Evolutionary conservation across 2,113 vertebrate species (phyloP).

Genomic region (Hypanus sabinus): DNA sequence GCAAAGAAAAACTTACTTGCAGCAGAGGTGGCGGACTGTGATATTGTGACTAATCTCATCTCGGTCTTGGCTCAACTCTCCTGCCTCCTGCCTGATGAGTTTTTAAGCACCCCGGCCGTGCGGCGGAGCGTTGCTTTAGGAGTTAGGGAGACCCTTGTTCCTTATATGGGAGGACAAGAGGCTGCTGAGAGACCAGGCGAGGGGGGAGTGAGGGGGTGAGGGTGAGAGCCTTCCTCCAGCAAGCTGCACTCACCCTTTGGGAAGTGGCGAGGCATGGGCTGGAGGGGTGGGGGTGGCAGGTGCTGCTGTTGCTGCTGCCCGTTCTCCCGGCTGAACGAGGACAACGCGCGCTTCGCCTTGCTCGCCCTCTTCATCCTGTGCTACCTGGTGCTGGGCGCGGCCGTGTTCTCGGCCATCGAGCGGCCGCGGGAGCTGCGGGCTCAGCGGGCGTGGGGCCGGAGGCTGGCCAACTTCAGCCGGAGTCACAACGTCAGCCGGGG

Average conservation of each 20-base stretch:
- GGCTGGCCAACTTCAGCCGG: conserved; percentile 87
- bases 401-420: conserved; percentile 91
- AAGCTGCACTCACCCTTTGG: too few relatives aligned
- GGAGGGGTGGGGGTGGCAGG: too few relatives aligned
- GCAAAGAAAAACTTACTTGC: too few relatives aligned
- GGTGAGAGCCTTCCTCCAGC: too few relatives aligned
- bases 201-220: not conserved
- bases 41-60: too few relatives aligned
- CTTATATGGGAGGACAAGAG: not conserved
- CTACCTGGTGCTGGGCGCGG: conserved; percentile 54
- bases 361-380: conserved; percentile 60
- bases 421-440: conserved; percentile 84
- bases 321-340: conserved; percentile 51
- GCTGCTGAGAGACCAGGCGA: not conserved
- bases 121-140: not conserved
- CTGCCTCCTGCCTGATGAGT: too few relatives aligned
- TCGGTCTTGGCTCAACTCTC: too few relatives aligned
- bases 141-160: not conserved
- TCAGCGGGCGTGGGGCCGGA: conserved; percentile 84
- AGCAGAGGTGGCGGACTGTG: too few relatives aligned
- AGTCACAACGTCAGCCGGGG: conserved; percentile 83
- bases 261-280: too few relatives aligned
- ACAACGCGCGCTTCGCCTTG: conserved; percentile 66
- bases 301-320: too few relatives aligned
- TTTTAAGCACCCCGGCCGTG: too few relatives aligned